Evolutionary conservation across 1,140 invertebrate genomes (phyloP).

Genomic region (Drosophila tristis): DNA sequence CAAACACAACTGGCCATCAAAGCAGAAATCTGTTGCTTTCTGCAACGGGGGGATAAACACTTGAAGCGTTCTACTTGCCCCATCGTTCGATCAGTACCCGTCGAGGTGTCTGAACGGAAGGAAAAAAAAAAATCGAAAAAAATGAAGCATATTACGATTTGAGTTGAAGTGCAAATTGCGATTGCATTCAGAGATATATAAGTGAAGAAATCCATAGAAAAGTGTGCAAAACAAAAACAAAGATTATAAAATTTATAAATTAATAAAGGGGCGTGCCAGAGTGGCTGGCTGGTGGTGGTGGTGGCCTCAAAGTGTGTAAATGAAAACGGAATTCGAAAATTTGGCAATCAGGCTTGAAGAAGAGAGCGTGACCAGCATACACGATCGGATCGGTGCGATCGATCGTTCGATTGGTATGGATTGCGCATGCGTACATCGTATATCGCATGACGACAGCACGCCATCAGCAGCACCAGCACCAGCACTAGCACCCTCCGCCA

Average conservation of each 20-base stretch:
- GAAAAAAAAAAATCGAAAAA: not conserved
- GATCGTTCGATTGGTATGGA: not conserved
- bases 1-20: no score
- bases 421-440: constrained; percentile 41
- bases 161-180: not conserved
- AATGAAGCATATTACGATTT: not conserved
- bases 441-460: constrained; percentile 36
- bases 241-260: no score
- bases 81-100: not conserved
- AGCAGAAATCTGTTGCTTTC: no score
- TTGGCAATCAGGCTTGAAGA: constrained; percentile 18
- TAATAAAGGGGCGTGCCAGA: not conserved
- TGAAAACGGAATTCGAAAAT: constrained; percentile 9
- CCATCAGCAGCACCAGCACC: not conserved
- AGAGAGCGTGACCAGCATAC: constrained; percentile 32
- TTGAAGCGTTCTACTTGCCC: constrained; percentile 4
- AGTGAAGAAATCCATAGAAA: not conserved
- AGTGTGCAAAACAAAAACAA: constrained; percentile 2
- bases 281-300: no score
- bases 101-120: constrained; percentile 15
- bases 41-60: no score
- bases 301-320: not conserved
- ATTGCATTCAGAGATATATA: not conserved
- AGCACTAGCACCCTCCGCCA: no score
- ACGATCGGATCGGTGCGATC: not conserved